Evolutionary conservation across 2,888 invertebrate genomes (phyloP), one percentile per base, ranked within the genome.

Genomic region (Amiota minor): DNA sequence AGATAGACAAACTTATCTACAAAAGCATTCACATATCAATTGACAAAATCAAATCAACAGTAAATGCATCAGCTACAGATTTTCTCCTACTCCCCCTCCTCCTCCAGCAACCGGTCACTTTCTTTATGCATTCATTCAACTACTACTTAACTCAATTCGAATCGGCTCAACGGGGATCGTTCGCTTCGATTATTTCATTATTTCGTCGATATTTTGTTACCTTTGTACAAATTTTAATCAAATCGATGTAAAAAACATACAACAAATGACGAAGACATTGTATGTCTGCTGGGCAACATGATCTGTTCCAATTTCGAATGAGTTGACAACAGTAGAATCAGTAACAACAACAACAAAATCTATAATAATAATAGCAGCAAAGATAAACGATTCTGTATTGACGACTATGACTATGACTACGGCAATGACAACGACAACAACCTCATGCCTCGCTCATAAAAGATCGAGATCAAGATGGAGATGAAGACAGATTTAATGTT

Each of bases 271-370:
- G 4, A 18, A 16, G 46, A 46, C 45, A 64, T 16, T 16, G 53
- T 14, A 16, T 16, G 53, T 1, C 23, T 23, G 61, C 23, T 23
- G 12, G 67, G 64, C 83, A 78, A 80, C 80, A 72, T 77, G 78
- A 80, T 83, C 83, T 85, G 87, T 86, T 87, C 85, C 83, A 85
- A 83, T 86, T 87, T 86, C 83, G 78, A 87, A 86, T 80, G 80
- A 76, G 74, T 78, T 84, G 83, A 84, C 86, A 85, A 55, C 45
- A 47, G 55, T 55, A 69, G 35, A 53, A 69, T 53, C 45, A 55
- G 45, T 45, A n/a, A 78, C 75, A 77, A 72, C 77, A 78, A 77
- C 78, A 76, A 78, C 86, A 85, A 18, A n/a, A 67, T 4, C 20
- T 49, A 20, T 20, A 16, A 77, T 74, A 77, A 72, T 76, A 78